Percentiles rank a stretch among this genome's conserved stretches.
Conservation (phyloP, 2,113 vertebrate genomes). For the Pseudolaguvia tuberculata region DNA sequence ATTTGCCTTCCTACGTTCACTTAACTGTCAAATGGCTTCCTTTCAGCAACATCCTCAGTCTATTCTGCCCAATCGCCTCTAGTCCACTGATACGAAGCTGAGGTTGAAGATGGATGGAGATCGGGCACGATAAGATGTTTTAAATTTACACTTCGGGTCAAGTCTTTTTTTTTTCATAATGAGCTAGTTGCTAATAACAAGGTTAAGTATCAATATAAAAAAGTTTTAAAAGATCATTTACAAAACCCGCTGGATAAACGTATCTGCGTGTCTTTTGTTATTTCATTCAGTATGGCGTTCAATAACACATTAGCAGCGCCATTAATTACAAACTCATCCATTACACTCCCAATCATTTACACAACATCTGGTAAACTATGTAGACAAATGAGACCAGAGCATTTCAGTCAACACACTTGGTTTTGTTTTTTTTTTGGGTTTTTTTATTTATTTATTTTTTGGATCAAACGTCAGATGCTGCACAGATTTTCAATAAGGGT, state of each 20-base stretch:
- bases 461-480: not conserved
- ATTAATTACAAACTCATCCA: conserved; percentile 65
- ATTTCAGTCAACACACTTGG: conserved; percentile 42
- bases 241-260: conserved; percentile 39
- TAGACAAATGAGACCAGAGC: conserved; percentile 49
- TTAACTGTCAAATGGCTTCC: not conserved
- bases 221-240: conserved; percentile 54
- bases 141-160: conserved; percentile 38
- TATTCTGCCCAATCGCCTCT: not conserved
- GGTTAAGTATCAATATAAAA: conserved; percentile 48
- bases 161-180: conserved; percentile 55
- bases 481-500: not conserved
- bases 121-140: conserved; percentile 32
- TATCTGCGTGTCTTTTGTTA: conserved; percentile 39
- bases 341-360: conserved; percentile 60
- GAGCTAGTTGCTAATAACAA: not conserved
- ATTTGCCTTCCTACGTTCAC: not conserved
- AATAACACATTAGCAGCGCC: conserved; percentile 68
- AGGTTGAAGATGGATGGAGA: not conserved
- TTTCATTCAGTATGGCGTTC: conserved; percentile 60
- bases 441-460: not conserved
- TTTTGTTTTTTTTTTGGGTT: too few relatives aligned
- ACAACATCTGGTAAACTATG: conserved; percentile 57
- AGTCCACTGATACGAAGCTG: not conserved
- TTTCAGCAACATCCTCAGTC: not conserved